phyloP scores from a whole-genome alignment of 2,888 invertebrate genomes.

The Drosophila setosimentum region DNA sequence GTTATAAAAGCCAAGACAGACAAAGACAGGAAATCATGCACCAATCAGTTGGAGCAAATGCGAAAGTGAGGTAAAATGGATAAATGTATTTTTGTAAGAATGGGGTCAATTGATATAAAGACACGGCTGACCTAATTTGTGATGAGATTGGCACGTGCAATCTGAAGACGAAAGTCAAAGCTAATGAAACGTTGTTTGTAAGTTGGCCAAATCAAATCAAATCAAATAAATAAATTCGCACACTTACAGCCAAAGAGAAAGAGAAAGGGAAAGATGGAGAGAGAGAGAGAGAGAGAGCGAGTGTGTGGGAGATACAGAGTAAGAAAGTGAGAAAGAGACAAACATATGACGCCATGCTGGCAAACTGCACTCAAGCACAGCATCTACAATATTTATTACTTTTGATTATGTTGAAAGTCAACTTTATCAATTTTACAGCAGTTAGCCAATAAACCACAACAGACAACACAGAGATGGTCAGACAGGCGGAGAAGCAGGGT shows the following conservation, averaged over 20 bases:
- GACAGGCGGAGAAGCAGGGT: not conserved
- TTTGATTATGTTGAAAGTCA: slow-evolving; percentile 80
- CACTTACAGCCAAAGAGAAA: slow-evolving; percentile 24
- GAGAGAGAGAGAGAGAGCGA: not conserved
- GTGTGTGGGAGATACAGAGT: too few species aligned
- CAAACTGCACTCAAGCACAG: slow-evolving; percentile 75
- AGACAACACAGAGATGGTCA: slow-evolving; percentile 44
- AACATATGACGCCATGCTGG: slow-evolving; percentile 67
- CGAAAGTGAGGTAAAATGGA: slow-evolving; percentile 24
- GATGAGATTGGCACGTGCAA: slow-evolving; percentile 61
- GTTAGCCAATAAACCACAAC: slow-evolving; percentile 78
- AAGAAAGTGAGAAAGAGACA: too few species aligned
- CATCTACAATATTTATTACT: slow-evolving; percentile 80
- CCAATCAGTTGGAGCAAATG: slow-evolving; percentile 7
- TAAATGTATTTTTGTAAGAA: not conserved
- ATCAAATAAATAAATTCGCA: slow-evolving; percentile 63
- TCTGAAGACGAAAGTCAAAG: slow-evolving; percentile 38
- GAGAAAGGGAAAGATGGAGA: not conserved
- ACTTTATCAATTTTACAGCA: slow-evolving; percentile 81
- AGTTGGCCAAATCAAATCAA: slow-evolving; percentile 70
- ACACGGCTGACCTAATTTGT: slow-evolving; percentile 56
- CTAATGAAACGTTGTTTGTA: slow-evolving; percentile 30
- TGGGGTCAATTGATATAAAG: slow-evolving; percentile 6
- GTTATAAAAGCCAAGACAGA: not conserved
- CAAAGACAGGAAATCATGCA: slow-evolving; percentile 35